A percentile compares a stretch with the other conserved stretches of the same genome.
Conservation (phyloP, 2,797 vertebrate species). For the Carcharodon carcharias region DNA sequence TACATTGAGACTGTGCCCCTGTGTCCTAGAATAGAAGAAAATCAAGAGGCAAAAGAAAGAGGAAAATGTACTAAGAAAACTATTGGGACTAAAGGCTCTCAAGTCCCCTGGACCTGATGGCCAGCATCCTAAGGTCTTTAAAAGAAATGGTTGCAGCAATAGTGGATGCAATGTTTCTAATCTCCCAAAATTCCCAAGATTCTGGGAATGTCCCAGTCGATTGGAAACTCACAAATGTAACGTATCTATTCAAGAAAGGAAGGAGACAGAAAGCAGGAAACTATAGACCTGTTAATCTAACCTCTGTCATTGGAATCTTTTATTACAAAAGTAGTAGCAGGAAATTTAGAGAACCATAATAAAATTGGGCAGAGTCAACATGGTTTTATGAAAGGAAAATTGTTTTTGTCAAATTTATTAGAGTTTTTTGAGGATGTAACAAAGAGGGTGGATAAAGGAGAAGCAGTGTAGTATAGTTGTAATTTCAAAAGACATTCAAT, state of each 20-base stretch:
- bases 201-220: no score
- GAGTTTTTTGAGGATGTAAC: not conserved
- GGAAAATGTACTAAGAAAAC: not conserved
- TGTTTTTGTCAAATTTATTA: not conserved
- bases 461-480: no score
- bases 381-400: not conserved
- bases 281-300: not conserved
- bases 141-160: not conserved
- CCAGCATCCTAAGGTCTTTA: not conserved
- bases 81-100: not conserved
- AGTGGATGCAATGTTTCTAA: not conserved
- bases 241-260: not conserved
- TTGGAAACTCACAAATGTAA: not conserved
- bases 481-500: no score
- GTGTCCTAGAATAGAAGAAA: not conserved
- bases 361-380: not conserved
- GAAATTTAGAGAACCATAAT: not conserved
- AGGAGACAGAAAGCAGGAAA: not conserved
- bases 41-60: not conserved
- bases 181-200: not conserved
- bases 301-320: not conserved
- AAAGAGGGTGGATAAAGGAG: not conserved
- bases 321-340: not conserved
- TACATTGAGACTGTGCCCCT: not conserved
- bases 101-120: not conserved